Evolutionary conservation across 2,113 vertebrate species (phyloP).

Genomic region (Hippocampus zosterae): DNA sequence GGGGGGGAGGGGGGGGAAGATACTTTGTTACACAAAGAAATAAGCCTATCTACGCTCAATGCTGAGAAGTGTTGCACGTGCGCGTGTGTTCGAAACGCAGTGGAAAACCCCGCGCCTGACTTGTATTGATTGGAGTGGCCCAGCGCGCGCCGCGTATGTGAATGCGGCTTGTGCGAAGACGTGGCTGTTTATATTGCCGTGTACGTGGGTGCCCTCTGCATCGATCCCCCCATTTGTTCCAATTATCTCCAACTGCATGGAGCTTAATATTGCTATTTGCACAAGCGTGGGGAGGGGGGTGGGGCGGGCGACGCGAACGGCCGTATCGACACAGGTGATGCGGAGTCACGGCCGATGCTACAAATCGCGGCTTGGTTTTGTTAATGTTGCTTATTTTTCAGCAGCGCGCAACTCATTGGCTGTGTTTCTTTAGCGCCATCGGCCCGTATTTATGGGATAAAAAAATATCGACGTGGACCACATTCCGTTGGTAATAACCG

Average conservation of each 20-base stretch:
- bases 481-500: background rate
- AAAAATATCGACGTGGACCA: background rate
- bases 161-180: slow-evolving; percentile 26
- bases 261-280: slow-evolving; percentile 57
- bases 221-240: slow-evolving; percentile 64
- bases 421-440: background rate
- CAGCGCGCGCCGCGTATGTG: slow-evolving; percentile 22
- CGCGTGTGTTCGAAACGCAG: slow-evolving; percentile 39
- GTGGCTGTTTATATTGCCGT: slow-evolving; percentile 46
- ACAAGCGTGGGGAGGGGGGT: slow-evolving; percentile 35
- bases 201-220: slow-evolving; percentile 35
- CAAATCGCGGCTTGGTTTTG: slow-evolving; percentile 38
- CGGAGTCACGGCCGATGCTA: slow-evolving; percentile 9
- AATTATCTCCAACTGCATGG: slow-evolving; percentile 60
- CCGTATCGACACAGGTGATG: slow-evolving; percentile 18
- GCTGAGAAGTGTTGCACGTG: slow-evolving; percentile 11
- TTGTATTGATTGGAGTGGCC: slow-evolving; percentile 47
- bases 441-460: background rate
- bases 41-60: slow-evolving; percentile 6
- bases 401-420: background rate
- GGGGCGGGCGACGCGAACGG: slow-evolving; percentile 35
- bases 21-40: slow-evolving; percentile 11
- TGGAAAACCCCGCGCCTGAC: slow-evolving; percentile 53
- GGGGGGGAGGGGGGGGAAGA: no score
- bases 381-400: slow-evolving; percentile 13